These are phyloP conservation scores for Pantherophis guttatus DNA, from an alignment of 2,113 vertebrate species.

Conservation along the genomic window DNA sequence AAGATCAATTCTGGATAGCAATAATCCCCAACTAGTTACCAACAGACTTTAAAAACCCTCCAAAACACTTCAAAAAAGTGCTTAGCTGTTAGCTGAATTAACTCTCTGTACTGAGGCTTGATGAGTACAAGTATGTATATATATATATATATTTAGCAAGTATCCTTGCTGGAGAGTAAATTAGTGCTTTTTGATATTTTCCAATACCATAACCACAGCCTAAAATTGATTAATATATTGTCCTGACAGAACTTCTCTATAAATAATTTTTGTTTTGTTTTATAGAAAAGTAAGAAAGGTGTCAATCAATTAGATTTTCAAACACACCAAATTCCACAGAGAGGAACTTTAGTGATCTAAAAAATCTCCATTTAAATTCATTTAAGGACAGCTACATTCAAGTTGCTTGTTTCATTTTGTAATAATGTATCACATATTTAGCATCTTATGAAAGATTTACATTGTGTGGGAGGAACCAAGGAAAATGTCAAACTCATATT, in stretches of 20 bases:
- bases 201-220: conserved; percentile 60
- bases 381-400: conserved; percentile 55
- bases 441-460: conserved; percentile 64
- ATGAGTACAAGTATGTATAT: conserved; percentile 41
- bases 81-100: conserved; percentile 56
- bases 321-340: conserved; percentile 58
- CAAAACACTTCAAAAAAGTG: neutral
- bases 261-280: conserved; percentile 71
- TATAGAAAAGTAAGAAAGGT: conserved; percentile 65
- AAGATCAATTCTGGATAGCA: neutral
- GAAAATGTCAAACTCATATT: conserved; percentile 58
- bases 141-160: conserved; percentile 43
- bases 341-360: conserved; percentile 60
- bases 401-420: conserved; percentile 49
- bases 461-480: conserved; percentile 56
- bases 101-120: conserved; percentile 56
- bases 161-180: conserved; percentile 53
- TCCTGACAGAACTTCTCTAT: conserved; percentile 62
- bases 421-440: conserved; percentile 56
- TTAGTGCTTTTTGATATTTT: conserved; percentile 61
- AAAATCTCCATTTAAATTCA: conserved; percentile 63
- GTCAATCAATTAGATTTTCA: conserved; percentile 74
- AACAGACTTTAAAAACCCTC: neutral
- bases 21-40: neutral
- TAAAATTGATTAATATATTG: conserved; percentile 52